phyloP scores from a whole-genome alignment of 2,888 invertebrate species.

The Aporophyla lueneburgensis region DNA sequence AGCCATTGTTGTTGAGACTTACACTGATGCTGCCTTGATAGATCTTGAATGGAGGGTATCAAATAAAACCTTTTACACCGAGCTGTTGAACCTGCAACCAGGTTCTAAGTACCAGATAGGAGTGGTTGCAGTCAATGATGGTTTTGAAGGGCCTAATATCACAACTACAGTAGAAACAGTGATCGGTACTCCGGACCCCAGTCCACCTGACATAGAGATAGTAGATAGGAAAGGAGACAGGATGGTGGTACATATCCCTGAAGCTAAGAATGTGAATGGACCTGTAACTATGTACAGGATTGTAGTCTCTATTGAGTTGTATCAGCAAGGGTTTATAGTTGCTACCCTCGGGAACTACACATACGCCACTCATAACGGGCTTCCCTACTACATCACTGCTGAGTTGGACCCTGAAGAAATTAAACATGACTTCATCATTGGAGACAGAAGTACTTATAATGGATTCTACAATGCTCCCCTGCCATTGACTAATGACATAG shows the following conservation, averaged over 20 bases:
- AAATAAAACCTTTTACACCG: slow-evolving; percentile 90
- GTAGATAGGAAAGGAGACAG: slow-evolving; percentile 91
- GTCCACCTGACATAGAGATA: slow-evolving; percentile 93
- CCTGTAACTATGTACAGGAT: slow-evolving; percentile 94
- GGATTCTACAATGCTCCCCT: slow-evolving; percentile 95
- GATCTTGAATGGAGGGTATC: slow-evolving; percentile 91
- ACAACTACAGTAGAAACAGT: slow-evolving; percentile 92
- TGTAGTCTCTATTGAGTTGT: slow-evolving; percentile 93
- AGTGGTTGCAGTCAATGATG: slow-evolving; percentile 92
- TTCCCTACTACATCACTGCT: slow-evolving; percentile 96
- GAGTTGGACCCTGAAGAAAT: slow-evolving; percentile 93
- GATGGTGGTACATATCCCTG: slow-evolving; percentile 92
- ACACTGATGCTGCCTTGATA: slow-evolving; percentile 87
- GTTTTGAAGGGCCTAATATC: slow-evolving; percentile 91
- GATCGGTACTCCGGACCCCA: slow-evolving; percentile 93
- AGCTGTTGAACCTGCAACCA: slow-evolving; percentile 92
- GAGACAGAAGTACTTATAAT: slow-evolving; percentile 94
- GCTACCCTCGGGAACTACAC: slow-evolving; percentile 92
- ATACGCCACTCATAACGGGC: slow-evolving; percentile 92
- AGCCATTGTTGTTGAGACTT: slow-evolving; percentile 90
- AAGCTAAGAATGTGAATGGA: slow-evolving; percentile 94
- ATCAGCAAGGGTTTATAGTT: slow-evolving; percentile 91
- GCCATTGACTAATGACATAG: slow-evolving; percentile 91
- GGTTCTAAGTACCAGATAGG: slow-evolving; percentile 94
- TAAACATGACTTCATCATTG: slow-evolving; percentile 93